Evolutionary conservation across 2,113 vertebrate genomes (phyloP).

Genomic region (Hystrix brachyura): DNA sequence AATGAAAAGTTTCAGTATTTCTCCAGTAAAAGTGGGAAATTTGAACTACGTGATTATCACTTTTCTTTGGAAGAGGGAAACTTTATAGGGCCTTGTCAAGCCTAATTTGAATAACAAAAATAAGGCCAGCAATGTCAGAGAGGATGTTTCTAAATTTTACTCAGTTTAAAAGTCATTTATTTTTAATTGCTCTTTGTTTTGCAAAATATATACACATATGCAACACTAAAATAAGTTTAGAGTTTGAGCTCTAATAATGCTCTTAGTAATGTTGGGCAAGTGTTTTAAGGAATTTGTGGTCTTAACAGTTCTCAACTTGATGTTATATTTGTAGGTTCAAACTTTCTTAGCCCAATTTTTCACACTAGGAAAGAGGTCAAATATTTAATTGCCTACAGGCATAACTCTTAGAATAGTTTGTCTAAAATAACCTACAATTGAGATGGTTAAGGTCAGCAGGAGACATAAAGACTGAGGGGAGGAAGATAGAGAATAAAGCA

Average conservation of each 20-base stretch:
- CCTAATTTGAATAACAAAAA: constrained; percentile 51
- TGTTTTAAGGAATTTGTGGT: neutral
- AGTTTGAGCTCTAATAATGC: neutral
- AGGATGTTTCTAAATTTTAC: neutral
- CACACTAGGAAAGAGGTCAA: neutral
- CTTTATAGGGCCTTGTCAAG: neutral
- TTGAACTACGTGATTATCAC: neutral
- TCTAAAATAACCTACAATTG: neutral
- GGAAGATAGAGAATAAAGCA: neutral
- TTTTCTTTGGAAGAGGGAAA: constrained; percentile 4
- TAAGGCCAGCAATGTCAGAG: neutral
- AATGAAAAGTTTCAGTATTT: constrained; percentile 35
- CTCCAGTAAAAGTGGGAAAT: constrained; percentile 28
- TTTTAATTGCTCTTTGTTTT: constrained; percentile 40
- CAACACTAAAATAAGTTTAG: neutral
- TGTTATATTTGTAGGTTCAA: neutral
- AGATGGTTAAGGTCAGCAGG: neutral
- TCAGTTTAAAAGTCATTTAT: neutral
- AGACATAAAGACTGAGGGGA: neutral
- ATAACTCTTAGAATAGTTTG: neutral
- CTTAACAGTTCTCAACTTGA: neutral
- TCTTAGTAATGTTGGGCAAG: neutral
- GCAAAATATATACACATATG: neutral
- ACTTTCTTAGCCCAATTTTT: neutral
- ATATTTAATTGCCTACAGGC: neutral